Conservation (phyloP, 92 coral and sea anemone genomes). For the Paramuricea clavata region DNA sequence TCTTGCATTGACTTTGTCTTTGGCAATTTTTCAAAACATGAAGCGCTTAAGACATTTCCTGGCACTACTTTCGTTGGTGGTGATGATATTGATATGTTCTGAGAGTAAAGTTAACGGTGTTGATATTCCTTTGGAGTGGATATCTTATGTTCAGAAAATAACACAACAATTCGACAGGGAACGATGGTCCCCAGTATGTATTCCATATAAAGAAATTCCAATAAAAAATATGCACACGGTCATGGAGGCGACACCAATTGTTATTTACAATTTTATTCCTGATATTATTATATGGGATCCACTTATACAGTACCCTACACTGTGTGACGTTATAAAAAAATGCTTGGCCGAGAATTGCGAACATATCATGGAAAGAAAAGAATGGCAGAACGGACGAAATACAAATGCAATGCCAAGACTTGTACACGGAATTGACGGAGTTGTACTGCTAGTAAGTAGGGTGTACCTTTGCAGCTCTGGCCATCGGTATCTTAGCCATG, state of each 20-base stretch:
- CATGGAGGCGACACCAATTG: too few species aligned
- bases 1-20: too few species aligned
- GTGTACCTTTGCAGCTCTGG: conserved; percentile 56
- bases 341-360: conserved; percentile 8
- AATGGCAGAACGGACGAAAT: conserved; percentile 49
- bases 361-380: conserved; percentile 11
- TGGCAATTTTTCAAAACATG: not conserved
- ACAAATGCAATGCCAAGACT: conserved; percentile 23
- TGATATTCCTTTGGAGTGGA: conserved; percentile 17
- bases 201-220: not conserved
- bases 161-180: conserved; percentile 18
- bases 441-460: conserved; percentile 51
- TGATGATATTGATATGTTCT: not conserved
- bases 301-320: conserved; percentile 24
- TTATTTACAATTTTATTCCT: conserved; percentile 25
- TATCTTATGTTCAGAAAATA: conserved; percentile 14
- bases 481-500: conserved; percentile 54
- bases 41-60: not conserved
- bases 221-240: not conserved
- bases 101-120: not conserved
- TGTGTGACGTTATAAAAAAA: not conserved
- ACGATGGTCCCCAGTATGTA: conserved; percentile 14
- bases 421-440: conserved; percentile 35
- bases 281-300: conserved; percentile 64
- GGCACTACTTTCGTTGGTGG: not conserved